phyloP scores from a whole-genome alignment of 2,797 vertebrate species.

The Takifugu ocellatus region DNA sequence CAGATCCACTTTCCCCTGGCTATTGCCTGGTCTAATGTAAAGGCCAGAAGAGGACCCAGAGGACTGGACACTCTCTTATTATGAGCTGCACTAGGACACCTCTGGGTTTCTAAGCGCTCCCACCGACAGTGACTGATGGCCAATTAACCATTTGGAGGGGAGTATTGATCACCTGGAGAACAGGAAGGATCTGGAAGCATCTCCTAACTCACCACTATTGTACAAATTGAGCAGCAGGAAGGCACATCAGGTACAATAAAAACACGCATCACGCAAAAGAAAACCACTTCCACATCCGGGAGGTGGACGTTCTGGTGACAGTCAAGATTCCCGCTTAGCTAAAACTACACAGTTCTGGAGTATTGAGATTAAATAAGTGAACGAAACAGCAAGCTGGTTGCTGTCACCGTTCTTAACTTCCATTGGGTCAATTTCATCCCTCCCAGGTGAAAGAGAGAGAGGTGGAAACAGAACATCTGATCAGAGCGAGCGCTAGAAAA shows the following conservation, averaged over 20 bases:
- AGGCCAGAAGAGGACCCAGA: constrained; percentile 68
- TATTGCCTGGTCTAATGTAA: constrained; percentile 68
- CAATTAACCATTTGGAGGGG: constrained; percentile 77
- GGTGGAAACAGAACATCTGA: constrained; percentile 45
- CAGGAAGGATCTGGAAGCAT: constrained; percentile 59
- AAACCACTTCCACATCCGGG: no score
- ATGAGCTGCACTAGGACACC: constrained; percentile 75
- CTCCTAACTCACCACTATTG: constrained; percentile 52
- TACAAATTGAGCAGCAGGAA: constrained; percentile 41
- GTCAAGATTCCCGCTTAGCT: no score
- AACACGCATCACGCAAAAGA: background rate
- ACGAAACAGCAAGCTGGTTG: constrained; percentile 5
- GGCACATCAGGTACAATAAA: constrained; percentile 33
- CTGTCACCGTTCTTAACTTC: constrained; percentile 18
- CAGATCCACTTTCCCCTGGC: constrained; percentile 66
- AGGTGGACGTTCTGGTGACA: no score
- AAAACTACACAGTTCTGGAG: no score
- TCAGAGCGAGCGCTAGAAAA: constrained; percentile 29
- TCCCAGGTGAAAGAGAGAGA: constrained; percentile 20
- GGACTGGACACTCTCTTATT: constrained; percentile 70
- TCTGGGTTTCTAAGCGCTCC: constrained; percentile 72
- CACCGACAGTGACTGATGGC: constrained; percentile 78
- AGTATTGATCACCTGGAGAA: constrained; percentile 75
- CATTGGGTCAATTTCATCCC: constrained; percentile 36
- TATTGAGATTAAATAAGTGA: no score